Percentiles rank a stretch among this genome's conserved stretches.
phyloP scores from a whole-genome alignment of 2,797 vertebrate genomes.

The Florisuga fusca region DNA sequence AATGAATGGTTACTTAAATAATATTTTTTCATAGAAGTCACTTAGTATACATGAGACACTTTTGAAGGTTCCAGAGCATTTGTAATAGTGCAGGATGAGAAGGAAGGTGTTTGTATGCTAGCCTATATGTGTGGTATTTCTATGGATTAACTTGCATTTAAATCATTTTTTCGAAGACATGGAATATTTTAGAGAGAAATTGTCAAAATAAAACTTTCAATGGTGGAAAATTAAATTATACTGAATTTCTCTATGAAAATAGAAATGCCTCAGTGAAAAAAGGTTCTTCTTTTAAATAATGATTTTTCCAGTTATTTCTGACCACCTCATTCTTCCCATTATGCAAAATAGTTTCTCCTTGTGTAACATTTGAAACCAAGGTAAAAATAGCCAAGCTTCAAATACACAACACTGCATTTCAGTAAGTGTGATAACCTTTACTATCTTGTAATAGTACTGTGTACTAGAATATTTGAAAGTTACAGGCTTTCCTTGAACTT shows the following conservation, averaged over 20 bases:
- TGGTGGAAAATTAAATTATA: neutral
- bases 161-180: neutral
- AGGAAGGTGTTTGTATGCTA: neutral
- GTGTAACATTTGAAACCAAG: neutral
- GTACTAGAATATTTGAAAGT: neutral
- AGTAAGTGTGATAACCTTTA: neutral
- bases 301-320: neutral
- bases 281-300: neutral
- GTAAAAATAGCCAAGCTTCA: neutral
- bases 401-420: neutral
- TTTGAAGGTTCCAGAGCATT: neutral
- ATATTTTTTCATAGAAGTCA: neutral
- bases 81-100: neutral
- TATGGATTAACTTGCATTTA: neutral
- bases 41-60: neutral
- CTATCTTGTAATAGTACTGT: neutral
- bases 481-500: rapidly evolving
- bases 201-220: neutral
- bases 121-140: neutral
- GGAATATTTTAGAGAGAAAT: neutral
- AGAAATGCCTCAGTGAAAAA: neutral
- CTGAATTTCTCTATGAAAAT: neutral
- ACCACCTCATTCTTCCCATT: neutral
- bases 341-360: rapidly evolving
- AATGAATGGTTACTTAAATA: neutral